phyloP scores from a whole-genome alignment of 2,113 vertebrate genomes.

The Poeciliopsis occidentalis region DNA sequence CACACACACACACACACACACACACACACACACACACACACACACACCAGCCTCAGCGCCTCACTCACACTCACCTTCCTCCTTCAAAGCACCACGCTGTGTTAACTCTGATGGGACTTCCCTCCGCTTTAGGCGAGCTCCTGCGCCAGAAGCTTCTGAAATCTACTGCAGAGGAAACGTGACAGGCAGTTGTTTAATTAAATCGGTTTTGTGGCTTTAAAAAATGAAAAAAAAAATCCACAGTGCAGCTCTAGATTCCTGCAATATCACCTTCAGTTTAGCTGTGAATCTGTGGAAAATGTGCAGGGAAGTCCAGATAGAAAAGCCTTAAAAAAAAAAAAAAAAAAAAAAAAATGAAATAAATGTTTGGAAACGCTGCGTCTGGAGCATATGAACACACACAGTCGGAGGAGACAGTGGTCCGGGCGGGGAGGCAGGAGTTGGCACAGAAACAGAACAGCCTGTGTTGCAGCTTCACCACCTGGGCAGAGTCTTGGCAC shows the following conservation, averaged over 20 bases:
- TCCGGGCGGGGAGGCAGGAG: constrained; percentile 37
- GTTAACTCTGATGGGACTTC: constrained; percentile 59
- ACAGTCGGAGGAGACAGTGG: constrained; percentile 52
- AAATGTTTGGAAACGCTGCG: not conserved
- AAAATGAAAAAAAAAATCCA: not conserved
- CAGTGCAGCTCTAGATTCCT: not conserved
- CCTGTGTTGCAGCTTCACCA: constrained; percentile 78
- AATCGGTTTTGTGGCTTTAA: constrained; percentile 15
- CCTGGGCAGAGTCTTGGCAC: constrained; percentile 79
- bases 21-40: no score
- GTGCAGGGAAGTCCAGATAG: constrained; percentile 5
- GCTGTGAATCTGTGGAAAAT: not conserved
- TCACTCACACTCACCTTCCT: constrained; percentile 34
- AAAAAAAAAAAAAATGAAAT: no score
- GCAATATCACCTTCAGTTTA: constrained; percentile 13
- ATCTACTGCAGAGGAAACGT: constrained; percentile 22
- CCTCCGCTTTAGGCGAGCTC: constrained; percentile 55
- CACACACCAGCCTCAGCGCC: constrained; percentile 25
- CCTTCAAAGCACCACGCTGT: constrained; percentile 51
- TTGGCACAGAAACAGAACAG: constrained; percentile 79
- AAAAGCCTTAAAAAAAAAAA: constrained; percentile 5
- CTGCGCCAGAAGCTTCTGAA: constrained; percentile 26
- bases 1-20: no score
- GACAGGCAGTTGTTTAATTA: constrained; percentile 14
- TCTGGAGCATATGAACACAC: constrained; percentile 45